These are phyloP conservation scores for Folsomia manolachei DNA, from an alignment of 2,888 invertebrate genomes.

Conservation along the genomic window DNA sequence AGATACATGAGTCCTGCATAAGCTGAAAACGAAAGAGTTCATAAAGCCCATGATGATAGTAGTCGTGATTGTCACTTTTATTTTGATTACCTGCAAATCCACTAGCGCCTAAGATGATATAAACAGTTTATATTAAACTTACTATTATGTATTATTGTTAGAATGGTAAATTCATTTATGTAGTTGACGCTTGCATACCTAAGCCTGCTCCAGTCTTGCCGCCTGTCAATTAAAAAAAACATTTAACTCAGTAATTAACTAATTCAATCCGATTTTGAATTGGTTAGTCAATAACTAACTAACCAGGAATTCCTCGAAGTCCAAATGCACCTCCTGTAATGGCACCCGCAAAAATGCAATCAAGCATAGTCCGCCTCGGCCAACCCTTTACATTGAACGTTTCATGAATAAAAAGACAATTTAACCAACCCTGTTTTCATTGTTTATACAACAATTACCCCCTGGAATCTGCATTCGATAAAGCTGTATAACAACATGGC, in stretches of 20 bases:
- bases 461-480: slow-evolving; percentile 28
- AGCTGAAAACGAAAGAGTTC: no score
- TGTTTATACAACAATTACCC: slow-evolving; percentile 17
- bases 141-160: no score
- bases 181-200: slow-evolving; percentile 24
- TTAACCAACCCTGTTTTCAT: not conserved
- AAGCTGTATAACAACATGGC: slow-evolving; percentile 20
- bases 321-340: slow-evolving; percentile 31
- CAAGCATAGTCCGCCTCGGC: slow-evolving; percentile 23
- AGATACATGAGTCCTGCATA: slow-evolving; percentile 29
- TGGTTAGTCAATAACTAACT: not conserved
- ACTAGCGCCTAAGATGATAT: no score
- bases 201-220: slow-evolving; percentile 19
- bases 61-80: no score
- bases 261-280: not conserved
- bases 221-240: slow-evolving; percentile 13
- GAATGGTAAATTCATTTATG: no score
- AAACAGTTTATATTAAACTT: no score
- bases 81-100: no score
- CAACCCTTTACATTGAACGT: slow-evolving; percentile 21
- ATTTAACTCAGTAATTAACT: not conserved
- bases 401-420: not conserved
- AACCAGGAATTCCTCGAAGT: slow-evolving; percentile 30
- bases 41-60: no score
- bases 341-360: slow-evolving; percentile 24